Base-by-base conservation (phyloP, 2,797 vertebrate genomes). In the Halcyon chelicuti region DNA sequence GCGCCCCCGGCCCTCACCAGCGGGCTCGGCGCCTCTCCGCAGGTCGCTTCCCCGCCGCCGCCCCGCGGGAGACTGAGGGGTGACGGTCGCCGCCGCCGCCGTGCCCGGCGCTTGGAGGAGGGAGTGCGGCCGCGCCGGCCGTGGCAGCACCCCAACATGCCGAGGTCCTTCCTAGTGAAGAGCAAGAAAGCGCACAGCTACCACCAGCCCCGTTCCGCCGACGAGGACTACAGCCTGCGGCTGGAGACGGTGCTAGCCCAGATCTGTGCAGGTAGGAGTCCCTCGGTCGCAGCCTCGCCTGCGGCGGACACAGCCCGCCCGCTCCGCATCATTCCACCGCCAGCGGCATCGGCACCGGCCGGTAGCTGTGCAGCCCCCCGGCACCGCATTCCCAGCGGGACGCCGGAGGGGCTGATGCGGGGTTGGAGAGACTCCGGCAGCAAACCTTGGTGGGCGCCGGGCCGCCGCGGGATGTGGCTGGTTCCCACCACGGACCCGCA, bases 131-230 rank as follows among this genome's bases (percentile, higher is more conserved):
- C 44, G 76, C n/a, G 75, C 47, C 46, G 70, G 72, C 89, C 63
- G 61, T n/a, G 54, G 37, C 72, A 92, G 84, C 76, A 65, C 95
- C 68, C 77, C 86, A 94, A 79, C 96, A 99, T 99, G 99, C 99
- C 99, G 76, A 98, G 99, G 68, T 99, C 99, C 35, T 99, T 99
- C 97, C 97, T 99, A 87, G 99, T 99, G 93, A 99, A 99, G 98
- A 99, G 99, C 95, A 99, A 99, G 97, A 99, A 99, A 96, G 99
- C 99, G 37, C 99, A 99, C 98, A 99, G 99, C 94, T 99, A 99
- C 98, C 99, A 99, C 96, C 99, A 99, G 95, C 99, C 98, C 42
- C 98, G 99, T 21, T 97, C 97, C 26, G 95, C 98, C 13, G 99
- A 99, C 95, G 99, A 99, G 57, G 99, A 99, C 95, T 98, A 98